A percentile compares a stretch with the other conserved stretches of the same genome.
phyloP scores from a whole-genome alignment of 2,113 vertebrate species.

The Amphiprion ocellaris region DNA sequence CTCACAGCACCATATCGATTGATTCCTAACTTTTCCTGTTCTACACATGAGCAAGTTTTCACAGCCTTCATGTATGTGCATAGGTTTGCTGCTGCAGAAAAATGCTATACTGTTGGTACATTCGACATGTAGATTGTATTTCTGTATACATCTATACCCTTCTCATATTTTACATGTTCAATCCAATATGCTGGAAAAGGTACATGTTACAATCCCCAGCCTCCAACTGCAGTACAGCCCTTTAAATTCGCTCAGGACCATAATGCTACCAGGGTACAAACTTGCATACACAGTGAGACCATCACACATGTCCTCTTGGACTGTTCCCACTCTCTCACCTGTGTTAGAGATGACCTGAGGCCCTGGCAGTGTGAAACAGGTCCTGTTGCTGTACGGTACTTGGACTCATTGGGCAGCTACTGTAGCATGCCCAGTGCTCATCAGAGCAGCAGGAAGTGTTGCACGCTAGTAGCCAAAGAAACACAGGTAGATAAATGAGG shows the following conservation, averaged over 20 bases:
- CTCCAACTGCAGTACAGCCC: background rate
- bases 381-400: background rate
- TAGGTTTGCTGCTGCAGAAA: background rate
- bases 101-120: too few species aligned
- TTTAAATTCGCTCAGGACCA: too few species aligned
- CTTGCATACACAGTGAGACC: slow-evolving; percentile 18
- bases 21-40: background rate
- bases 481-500: slow-evolving; percentile 28
- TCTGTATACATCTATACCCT: too few species aligned
- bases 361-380: slow-evolving; percentile 2
- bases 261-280: background rate
- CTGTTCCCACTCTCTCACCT: slow-evolving; percentile 15
- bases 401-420: slow-evolving; percentile 34
- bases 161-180: too few species aligned
- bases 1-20: background rate
- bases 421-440: slow-evolving; percentile 20
- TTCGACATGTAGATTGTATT: too few species aligned
- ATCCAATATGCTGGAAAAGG: too few species aligned
- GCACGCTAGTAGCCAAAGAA: background rate
- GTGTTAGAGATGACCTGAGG: slow-evolving; percentile 11
- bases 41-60: too few species aligned
- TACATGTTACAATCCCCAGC: background rate
- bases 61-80: too few species aligned
- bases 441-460: slow-evolving; percentile 44
- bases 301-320: slow-evolving; percentile 19